These are phyloP conservation scores for Parnassius mnemosyne DNA, from an alignment of 2,888 invertebrate species.

Conservation along the genomic window DNA sequence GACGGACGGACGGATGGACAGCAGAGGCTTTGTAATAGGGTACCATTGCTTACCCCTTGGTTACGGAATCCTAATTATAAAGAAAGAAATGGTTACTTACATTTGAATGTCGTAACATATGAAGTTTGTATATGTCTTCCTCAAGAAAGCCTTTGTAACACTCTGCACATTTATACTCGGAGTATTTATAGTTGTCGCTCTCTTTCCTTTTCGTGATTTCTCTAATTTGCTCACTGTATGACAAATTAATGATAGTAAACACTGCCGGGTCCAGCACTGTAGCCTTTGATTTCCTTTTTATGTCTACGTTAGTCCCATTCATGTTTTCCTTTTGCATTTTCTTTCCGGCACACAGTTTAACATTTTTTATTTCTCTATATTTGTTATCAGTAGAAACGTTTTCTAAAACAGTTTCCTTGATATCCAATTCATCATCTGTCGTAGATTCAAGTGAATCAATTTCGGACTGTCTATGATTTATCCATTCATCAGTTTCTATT, in stretches of 20 bases:
- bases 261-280: background rate
- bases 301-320: background rate
- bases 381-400: too few relatives aligned
- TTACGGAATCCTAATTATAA: too few relatives aligned
- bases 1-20: too few relatives aligned
- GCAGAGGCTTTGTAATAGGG: too few relatives aligned
- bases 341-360: too few relatives aligned
- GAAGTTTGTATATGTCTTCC: slow-evolving; percentile 11
- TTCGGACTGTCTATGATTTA: too few relatives aligned
- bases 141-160: slow-evolving; percentile 27
- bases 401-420: too few relatives aligned
- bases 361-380: too few relatives aligned
- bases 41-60: too few relatives aligned
- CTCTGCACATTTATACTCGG: slow-evolving; percentile 22
- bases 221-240: slow-evolving; percentile 16
- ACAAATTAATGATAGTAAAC: background rate
- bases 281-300: background rate
- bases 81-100: slow-evolving; percentile 15
- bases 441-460: too few relatives aligned
- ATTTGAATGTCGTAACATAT: slow-evolving; percentile 22
- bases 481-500: too few relatives aligned
- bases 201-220: slow-evolving; percentile 22
- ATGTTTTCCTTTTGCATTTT: background rate
- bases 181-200: slow-evolving; percentile 21
- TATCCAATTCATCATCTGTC: too few relatives aligned